Conservation (phyloP, 2,888 invertebrate species). For the Spialia ferax region DNA sequence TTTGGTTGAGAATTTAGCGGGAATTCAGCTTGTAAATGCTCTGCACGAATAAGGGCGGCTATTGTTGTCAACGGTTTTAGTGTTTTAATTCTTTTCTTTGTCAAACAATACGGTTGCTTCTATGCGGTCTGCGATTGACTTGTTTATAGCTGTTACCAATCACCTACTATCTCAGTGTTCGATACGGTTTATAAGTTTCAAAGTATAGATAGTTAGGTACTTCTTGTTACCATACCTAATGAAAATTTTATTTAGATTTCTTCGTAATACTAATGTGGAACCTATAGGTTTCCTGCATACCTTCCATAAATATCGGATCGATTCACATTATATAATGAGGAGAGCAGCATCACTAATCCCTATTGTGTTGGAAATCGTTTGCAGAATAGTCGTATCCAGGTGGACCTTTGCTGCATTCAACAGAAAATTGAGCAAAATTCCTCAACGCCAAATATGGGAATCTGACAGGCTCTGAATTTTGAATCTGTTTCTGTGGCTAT, state of each 20-base stretch:
- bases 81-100: slow-evolving; percentile 52
- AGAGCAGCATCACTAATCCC: slow-evolving; percentile 10
- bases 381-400: not conserved
- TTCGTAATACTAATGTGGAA: no score
- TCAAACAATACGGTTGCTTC: slow-evolving; percentile 42
- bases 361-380: slow-evolving; percentile 17
- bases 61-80: slow-evolving; percentile 55
- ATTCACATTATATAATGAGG: not conserved
- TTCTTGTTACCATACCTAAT: no score
- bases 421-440: not conserved
- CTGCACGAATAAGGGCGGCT: slow-evolving; percentile 60
- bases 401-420: not conserved
- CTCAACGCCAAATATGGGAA: not conserved
- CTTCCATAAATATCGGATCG: not conserved
- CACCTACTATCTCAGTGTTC: no score
- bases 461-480: not conserved
- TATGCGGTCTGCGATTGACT: slow-evolving; percentile 23
- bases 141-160: not conserved
- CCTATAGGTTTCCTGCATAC: no score
- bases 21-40: slow-evolving; percentile 63
- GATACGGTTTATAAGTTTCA: no score
- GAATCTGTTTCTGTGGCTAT: no score
- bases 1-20: slow-evolving; percentile 73
- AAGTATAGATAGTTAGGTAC: no score
- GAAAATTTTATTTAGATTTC: no score